Conservation (phyloP, 2,888 invertebrate species). For the Mythimna loreyi region DNA sequence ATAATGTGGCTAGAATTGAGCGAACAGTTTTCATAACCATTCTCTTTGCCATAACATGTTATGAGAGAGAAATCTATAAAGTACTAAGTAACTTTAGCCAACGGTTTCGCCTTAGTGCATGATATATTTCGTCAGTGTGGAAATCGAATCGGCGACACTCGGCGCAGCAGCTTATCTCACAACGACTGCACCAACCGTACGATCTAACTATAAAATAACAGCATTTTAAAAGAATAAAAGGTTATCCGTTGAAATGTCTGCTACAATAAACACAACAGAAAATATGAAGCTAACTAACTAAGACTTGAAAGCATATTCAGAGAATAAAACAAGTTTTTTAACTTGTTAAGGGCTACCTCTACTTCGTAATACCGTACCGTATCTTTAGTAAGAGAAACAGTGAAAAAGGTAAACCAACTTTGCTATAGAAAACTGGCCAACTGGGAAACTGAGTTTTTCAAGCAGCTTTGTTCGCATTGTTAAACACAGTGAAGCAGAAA, state of each 20-base stretch:
- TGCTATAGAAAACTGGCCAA: not conserved
- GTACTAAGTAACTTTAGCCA: too few species aligned
- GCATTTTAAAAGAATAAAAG: not conserved
- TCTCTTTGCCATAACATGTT: constrained; percentile 15
- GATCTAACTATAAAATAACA: not conserved
- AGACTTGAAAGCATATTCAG: constrained; percentile 19
- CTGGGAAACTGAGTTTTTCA: not conserved
- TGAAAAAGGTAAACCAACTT: not conserved
- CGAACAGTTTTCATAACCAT: constrained; percentile 14
- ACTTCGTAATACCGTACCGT: constrained; percentile 1
- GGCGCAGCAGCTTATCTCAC: too few species aligned
- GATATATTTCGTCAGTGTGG: too few species aligned
- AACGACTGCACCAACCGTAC: too few species aligned
- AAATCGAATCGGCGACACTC: too few species aligned
- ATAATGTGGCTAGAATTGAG: constrained; percentile 24
- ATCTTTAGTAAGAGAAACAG: constrained; percentile 10
- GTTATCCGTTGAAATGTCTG: constrained; percentile 12
- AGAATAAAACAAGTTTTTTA: constrained; percentile 9
- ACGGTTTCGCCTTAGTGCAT: too few species aligned
- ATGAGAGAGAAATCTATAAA: constrained; percentile 6
- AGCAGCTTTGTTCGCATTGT: not conserved
- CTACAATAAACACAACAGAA: constrained; percentile 29
- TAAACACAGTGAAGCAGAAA: not conserved
- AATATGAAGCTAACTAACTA: constrained; percentile 15
- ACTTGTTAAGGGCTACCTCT: not conserved